A percentile compares a stretch with the other conserved stretches of the same genome.
These are phyloP conservation scores for Callopanchax toddi DNA, from an alignment of 2,113 vertebrate species.

Conservation along the genomic window DNA sequence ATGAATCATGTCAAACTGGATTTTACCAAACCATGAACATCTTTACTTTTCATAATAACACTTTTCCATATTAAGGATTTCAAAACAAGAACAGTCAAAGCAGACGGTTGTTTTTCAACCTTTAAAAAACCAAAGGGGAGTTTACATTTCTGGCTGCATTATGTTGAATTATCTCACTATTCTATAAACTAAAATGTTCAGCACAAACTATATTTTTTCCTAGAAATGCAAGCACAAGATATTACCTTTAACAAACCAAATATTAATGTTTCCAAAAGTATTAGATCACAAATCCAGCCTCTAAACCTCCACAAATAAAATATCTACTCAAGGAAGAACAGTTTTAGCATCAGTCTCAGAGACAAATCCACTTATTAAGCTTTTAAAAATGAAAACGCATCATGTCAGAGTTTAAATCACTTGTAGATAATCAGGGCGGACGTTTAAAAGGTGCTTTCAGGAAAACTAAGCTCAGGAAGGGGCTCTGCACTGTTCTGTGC, in stretches of 20 bases:
- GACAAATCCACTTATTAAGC: not conserved
- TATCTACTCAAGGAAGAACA: not conserved
- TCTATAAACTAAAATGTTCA: too few species aligned
- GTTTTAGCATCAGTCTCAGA: too few species aligned
- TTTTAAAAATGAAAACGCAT: not conserved
- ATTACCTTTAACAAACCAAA: not conserved
- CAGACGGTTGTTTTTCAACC: not conserved
- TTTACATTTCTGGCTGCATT: not conserved
- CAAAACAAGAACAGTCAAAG: not conserved
- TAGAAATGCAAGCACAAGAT: not conserved
- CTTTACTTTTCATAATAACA: too few species aligned
- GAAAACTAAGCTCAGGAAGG: conserved; percentile 40
- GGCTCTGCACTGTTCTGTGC: conserved; percentile 27
- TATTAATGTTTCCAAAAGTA: not conserved
- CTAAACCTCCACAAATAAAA: not conserved
- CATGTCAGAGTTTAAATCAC: not conserved
- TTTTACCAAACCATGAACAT: too few species aligned
- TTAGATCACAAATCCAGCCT: not conserved
- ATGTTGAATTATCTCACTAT: too few species aligned
- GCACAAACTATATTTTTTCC: not conserved
- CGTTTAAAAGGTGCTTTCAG: conserved; percentile 27
- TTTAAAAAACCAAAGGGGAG: not conserved
- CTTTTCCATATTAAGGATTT: too few species aligned
- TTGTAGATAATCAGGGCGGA: conserved; percentile 6
- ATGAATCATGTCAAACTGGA: too few species aligned